These are phyloP conservation scores for Dendropsophus ebraccatus DNA, from an alignment of 2,113 vertebrate species.

Conservation along the genomic window DNA sequence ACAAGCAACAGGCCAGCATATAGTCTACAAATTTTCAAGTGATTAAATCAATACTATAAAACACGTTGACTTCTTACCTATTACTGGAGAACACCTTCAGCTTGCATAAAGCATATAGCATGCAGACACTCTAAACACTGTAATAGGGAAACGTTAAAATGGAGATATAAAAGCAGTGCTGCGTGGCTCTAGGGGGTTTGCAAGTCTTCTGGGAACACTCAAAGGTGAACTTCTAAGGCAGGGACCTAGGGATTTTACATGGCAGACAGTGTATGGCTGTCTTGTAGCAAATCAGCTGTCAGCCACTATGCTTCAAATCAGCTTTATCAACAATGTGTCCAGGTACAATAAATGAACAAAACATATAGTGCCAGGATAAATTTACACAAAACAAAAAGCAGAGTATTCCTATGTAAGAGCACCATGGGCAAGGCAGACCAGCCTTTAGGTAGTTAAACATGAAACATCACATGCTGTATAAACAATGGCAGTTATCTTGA, in stretches of 20 bases:
- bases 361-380: too few relatives aligned
- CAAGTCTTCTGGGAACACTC: conserved; percentile 4
- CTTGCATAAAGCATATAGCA: not conserved
- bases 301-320: not conserved
- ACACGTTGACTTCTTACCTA: not conserved
- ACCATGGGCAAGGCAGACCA: too few relatives aligned
- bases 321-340: not conserved
- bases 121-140: not conserved
- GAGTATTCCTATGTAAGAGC: too few relatives aligned
- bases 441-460: too few relatives aligned
- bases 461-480: too few relatives aligned
- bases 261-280: conserved; percentile 45
- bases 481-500: too few relatives aligned
- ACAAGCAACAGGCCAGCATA: too few relatives aligned
- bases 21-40: too few relatives aligned
- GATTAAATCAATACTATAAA: not conserved
- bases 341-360: not conserved
- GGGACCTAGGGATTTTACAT: conserved; percentile 57
- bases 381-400: too few relatives aligned
- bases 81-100: not conserved
- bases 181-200: conserved; percentile 2
- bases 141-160: not conserved
- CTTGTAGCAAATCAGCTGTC: conserved; percentile 43
- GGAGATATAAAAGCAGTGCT: conserved; percentile 17
- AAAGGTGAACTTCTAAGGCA: conserved; percentile 48